A percentile compares a stretch with the other conserved stretches of the same genome.
Evolutionary conservation across 1,140 invertebrate genomes (phyloP).

Genomic region (Neodiprion virginianus): DNA sequence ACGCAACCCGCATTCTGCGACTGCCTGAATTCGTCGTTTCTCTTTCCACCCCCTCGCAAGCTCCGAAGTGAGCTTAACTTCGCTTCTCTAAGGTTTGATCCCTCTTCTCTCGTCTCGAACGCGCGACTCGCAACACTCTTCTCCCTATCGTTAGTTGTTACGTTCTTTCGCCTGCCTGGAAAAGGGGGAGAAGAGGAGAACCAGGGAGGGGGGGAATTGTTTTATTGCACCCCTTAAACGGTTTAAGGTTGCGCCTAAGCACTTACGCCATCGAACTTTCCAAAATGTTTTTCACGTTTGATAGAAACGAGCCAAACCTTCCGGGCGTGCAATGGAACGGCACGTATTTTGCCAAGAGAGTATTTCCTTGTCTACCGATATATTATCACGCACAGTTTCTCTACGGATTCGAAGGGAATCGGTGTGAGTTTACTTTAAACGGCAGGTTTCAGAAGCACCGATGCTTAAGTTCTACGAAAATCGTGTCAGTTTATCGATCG

Average conservation of each 20-base stretch:
- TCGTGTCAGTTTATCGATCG: too few species aligned
- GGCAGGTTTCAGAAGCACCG: too few species aligned
- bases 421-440: too few species aligned
- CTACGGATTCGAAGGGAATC: too few species aligned
- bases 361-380: slow-evolving; percentile 6
- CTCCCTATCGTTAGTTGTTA: background rate
- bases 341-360: background rate
- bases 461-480: too few species aligned
- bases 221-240: slow-evolving; percentile 6
- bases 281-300: slow-evolving; percentile 7
- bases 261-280: slow-evolving; percentile 7
- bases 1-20: too few species aligned
- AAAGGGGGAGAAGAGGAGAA: background rate
- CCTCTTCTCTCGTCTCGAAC: background rate
- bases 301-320: background rate
- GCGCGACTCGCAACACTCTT: background rate
- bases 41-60: background rate
- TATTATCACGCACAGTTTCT: background rate
- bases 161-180: background rate
- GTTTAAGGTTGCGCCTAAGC: slow-evolving; percentile 4
- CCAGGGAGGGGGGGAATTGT: background rate
- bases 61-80: background rate
- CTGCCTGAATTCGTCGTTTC: background rate
- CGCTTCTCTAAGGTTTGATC: slow-evolving; percentile 1
- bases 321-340: background rate